Conservation (phyloP, 2,888 invertebrate genomes). For the Conops quadrifasciatus region DNA sequence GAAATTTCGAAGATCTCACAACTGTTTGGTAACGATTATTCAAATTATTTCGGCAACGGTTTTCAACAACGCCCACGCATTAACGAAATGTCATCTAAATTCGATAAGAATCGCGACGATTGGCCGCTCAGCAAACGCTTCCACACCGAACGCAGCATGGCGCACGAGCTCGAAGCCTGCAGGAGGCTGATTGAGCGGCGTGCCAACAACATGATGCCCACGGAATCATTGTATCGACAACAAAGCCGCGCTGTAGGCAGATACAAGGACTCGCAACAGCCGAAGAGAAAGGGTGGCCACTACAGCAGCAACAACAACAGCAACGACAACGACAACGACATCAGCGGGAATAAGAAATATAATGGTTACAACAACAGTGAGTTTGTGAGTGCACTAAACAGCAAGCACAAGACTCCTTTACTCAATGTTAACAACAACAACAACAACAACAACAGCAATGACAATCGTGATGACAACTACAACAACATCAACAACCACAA, state of each 20-base stretch:
- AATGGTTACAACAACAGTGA: neutral
- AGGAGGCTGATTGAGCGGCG: neutral
- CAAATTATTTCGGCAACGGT: neutral
- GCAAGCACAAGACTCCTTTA: neutral
- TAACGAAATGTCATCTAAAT: conserved; percentile 17
- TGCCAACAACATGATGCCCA: neutral
- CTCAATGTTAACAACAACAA: conserved; percentile 2
- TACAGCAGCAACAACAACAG: neutral
- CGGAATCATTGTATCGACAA: neutral
- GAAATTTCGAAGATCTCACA: neutral
- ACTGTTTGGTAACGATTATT: neutral
- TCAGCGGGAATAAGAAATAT: neutral
- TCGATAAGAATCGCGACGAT: conserved; percentile 6
- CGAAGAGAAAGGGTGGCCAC: neutral
- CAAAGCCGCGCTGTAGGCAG: too few relatives aligned
- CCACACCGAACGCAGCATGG: conserved; percentile 6
- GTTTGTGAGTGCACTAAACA: neutral
- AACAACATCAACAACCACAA: neutral
- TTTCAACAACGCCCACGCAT: neutral
- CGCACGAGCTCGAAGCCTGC: conserved; percentile 16
- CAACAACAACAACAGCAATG: conserved; percentile 2
- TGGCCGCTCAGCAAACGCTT: neutral
- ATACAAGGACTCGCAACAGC: neutral
- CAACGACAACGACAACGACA: neutral
- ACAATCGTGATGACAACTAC: neutral